phyloP scores from a whole-genome alignment of 2,113 vertebrate genomes.

The Pagrus major region DNA sequence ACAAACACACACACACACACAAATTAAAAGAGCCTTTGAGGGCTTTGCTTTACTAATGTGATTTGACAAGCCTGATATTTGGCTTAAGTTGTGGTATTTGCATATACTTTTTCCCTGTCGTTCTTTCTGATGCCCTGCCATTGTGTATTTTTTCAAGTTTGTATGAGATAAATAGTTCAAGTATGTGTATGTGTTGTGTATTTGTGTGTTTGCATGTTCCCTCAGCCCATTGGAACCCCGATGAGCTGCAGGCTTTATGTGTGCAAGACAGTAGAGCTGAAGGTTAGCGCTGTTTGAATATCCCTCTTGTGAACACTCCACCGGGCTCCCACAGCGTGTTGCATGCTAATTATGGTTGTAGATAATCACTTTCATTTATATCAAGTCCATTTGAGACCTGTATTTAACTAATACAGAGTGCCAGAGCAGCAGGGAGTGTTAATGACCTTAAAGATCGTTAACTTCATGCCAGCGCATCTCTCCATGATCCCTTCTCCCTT shows the following conservation, averaged over 20 bases:
- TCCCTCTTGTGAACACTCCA: conserved; percentile 65
- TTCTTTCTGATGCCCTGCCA: conserved; percentile 22
- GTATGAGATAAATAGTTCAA: background rate
- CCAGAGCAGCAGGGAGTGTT: conserved; percentile 76
- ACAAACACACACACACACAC: conserved; percentile 44
- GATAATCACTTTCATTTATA: conserved; percentile 86
- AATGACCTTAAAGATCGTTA: conserved; percentile 82
- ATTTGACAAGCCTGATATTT: conserved; percentile 75
- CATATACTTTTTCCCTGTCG: conserved; percentile 36
- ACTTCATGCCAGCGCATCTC: conserved; percentile 71
- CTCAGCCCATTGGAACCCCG: conserved; percentile 30
- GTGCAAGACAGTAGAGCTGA: conserved; percentile 62
- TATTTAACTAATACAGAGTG: conserved; percentile 72
- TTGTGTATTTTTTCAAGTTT: conserved; percentile 27
- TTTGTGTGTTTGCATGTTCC: conserved; percentile 45
- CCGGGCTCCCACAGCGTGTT: conserved; percentile 67
- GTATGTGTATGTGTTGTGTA: conserved; percentile 28
- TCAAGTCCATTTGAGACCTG: conserved; percentile 77
- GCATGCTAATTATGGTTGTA: conserved; percentile 80
- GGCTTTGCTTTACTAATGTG: conserved; percentile 69
- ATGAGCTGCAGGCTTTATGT: conserved; percentile 46
- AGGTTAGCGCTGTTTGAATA: conserved; percentile 79
- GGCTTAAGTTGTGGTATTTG: conserved; percentile 51
- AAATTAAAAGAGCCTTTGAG: conserved; percentile 78
- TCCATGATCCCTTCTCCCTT: conserved; percentile 48